phyloP scores from a whole-genome alignment of 1,140 invertebrate species.

The Leptestheria dahalacensis region DNA sequence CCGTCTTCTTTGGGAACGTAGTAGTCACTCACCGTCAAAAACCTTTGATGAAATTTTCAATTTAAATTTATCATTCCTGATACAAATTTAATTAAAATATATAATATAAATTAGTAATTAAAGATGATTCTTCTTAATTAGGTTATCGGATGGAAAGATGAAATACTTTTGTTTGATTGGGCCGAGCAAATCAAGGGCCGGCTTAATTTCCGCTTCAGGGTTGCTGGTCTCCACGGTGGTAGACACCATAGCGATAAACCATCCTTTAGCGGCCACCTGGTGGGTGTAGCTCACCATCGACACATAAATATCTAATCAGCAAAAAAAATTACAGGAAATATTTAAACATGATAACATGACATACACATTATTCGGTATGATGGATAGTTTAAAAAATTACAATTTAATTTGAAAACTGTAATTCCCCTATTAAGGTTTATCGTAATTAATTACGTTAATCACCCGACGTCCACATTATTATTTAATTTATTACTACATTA shows the following conservation, averaged over 20 bases:
- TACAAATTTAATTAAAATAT: too few species aligned
- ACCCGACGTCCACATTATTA: too few species aligned
- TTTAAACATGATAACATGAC: constrained; percentile 8
- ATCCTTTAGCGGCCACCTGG: constrained; percentile 89
- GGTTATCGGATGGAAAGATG: not conserved
- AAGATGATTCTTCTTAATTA: not conserved
- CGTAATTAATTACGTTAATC: too few species aligned
- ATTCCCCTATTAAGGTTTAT: too few species aligned
- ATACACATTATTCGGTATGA: too few species aligned
- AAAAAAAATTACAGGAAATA: constrained; percentile 6
- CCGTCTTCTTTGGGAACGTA: constrained; percentile 86
- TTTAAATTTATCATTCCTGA: too few species aligned
- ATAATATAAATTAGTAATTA: too few species aligned
- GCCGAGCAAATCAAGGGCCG: constrained; percentile 82
- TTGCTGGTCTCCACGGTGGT: constrained; percentile 96
- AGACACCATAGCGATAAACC: constrained; percentile 98
- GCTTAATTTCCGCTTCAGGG: constrained; percentile 87
- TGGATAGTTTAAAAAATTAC: too few species aligned
- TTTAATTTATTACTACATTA: too few species aligned
- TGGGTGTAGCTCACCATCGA: constrained; percentile 92
- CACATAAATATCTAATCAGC: constrained; percentile 79
- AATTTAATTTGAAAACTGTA: too few species aligned
- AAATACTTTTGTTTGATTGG: constrained; percentile 83
- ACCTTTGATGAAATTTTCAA: too few species aligned
- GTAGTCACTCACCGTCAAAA: constrained; percentile 56